Evolutionary conservation across 2,113 vertebrate genomes (phyloP), one percentile per base, ranked within the genome.

Genomic region (Charadrius vociferus): DNA sequence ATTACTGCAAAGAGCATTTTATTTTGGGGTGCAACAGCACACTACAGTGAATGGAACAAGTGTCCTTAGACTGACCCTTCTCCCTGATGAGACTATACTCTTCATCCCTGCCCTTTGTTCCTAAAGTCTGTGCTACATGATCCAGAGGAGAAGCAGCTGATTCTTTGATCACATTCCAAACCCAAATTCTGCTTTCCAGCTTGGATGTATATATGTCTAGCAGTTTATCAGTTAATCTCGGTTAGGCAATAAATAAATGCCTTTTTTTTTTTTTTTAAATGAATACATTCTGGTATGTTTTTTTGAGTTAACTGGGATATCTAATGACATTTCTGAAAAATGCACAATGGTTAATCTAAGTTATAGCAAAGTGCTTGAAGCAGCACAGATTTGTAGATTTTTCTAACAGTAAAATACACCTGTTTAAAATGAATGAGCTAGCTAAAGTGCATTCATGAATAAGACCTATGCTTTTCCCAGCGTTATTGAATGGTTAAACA

Each of bases 401-500:
- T 93, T 88, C 85, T 77, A 92, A 39, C 43, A 58, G 85, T 77
- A 81, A 96, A 96, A 83, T 89, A 87, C n/a, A 63, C 70, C 84
- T 93, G 29, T 91, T 98, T 92, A 83, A 95, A 81, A 93, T 73
- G 62, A 93, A 95, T 70, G 61, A 96, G 66, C 45, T 52, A 81
- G 18, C 29, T 80, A 29, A 90, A 97, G 84, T 93, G 79, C 71
- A 87, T 87, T 91, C 53, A 67, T 75, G 88, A 91, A 62, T 74
- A 93, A 88, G 41, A 77, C 37, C 80, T 83, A 66, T 67, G 73
- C 45, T 81, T 96, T 87, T 62, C 72, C 74, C 63, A 66, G 73
- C 65, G 49, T 95, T 85, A 80, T 6, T 77, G 52, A 88, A 65
- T 73, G 55, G 66, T 93, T 95, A 91, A 95, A 94, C 81, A 94